phyloP scores from a whole-genome alignment of 2,797 vertebrate species.

The Sebastes trivittatus region DNA sequence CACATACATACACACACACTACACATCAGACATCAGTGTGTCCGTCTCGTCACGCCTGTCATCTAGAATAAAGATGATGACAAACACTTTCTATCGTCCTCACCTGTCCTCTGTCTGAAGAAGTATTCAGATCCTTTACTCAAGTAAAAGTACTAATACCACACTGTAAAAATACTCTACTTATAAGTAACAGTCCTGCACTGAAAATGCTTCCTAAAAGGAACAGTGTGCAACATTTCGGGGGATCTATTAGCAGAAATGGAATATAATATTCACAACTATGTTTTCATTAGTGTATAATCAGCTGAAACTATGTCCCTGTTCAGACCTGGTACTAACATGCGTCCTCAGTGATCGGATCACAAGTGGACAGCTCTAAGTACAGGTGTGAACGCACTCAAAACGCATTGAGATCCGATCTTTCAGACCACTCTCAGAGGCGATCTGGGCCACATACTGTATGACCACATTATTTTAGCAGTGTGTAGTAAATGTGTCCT shows the following conservation, averaged over 20 bases:
- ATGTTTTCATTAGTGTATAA: neutral
- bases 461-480: too few relatives aligned
- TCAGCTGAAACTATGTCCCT: neutral
- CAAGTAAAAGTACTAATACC: neutral
- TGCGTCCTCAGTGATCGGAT: too few relatives aligned
- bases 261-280: too few relatives aligned
- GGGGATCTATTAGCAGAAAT: too few relatives aligned
- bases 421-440: too few relatives aligned
- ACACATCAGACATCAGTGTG: neutral
- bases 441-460: accelerated
- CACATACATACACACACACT: neutral
- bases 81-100: neutral
- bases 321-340: too few relatives aligned
- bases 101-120: neutral
- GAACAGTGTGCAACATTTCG: too few relatives aligned
- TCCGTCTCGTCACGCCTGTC: neutral
- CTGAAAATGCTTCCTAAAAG: neutral
- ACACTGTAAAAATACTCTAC: accelerated
- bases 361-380: too few relatives aligned
- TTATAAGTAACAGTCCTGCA: neutral
- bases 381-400: too few relatives aligned
- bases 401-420: too few relatives aligned
- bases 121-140: neutral
- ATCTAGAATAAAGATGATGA: neutral
- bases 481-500: too few relatives aligned